Base-by-base conservation (phyloP, 92 coral and sea anemone genomes). In the Palythoa grandis region DNA sequence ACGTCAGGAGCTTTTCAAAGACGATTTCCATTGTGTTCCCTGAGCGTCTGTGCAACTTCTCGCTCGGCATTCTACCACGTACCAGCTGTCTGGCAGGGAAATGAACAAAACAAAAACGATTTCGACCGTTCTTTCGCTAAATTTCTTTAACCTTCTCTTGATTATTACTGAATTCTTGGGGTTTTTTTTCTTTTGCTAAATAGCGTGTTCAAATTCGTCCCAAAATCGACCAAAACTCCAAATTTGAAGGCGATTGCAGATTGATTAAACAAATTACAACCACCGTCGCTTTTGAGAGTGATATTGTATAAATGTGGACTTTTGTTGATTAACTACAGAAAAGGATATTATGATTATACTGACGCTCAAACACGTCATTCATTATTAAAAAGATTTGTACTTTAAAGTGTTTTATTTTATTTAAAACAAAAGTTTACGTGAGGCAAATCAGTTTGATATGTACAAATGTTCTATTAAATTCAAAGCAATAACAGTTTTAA, bases 321-420 rank as follows among this genome's bases (percentile, higher is more conserved):
- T 76, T 76, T 76, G 82, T 76, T 80, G 85, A 50, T 80, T 65
- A 39, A 80, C 74, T 80, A 48, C 11, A 56, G 61, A 7, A 20
- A 79, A 39, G 61, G 63, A 47, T 3, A 56, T 13, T 76, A 23
- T 35, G 50, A 11, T 67, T 38, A 80, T 66, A 47, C 74, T 80
- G 85, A 80, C 85, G 85, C 85, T 66, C 40, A 67, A 65, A 66
- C 72, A 5, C 63, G 16, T 80, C 85, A 80, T 80, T 47, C 66
- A 23, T 80, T 80, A 80, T 80, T 66, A 50, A 80, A 37, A 61
- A 63, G 40, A 23, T 19, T 12, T 29, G 39, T 24, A 20, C 43
- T 47, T 39, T 19, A 50, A 80, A 43, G 37, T 80, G 47, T 66
- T 15, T 43, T 43, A 40, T 3, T 5, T 47, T 80, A 20, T 48